phyloP scores from a whole-genome alignment of 2,888 invertebrate genomes.

The Hypercompe scribonia region DNA sequence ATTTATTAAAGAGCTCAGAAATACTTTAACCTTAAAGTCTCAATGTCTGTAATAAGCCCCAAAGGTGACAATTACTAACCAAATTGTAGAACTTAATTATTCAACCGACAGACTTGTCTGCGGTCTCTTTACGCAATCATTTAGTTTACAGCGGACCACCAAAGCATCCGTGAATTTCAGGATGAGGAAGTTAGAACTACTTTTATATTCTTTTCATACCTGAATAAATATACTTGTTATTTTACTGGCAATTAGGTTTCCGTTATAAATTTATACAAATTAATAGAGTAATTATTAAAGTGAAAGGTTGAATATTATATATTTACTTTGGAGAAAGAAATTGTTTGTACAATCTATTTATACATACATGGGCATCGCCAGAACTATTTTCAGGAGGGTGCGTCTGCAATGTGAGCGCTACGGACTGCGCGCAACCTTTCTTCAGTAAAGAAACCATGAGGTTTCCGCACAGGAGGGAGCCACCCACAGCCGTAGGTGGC shows the following conservation, averaged over 20 bases:
- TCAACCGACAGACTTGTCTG: neutral
- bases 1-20: neutral
- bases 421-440: no score
- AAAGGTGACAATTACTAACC: slow-evolving; percentile 11
- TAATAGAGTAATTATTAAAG: neutral
- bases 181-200: neutral
- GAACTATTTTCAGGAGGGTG: no score
- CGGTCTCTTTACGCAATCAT: neutral
- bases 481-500: no score
- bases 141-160: neutral
- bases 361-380: no score
- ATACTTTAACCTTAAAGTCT: neutral
- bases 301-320: neutral
- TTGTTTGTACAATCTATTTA: no score
- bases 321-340: neutral
- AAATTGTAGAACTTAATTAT: slow-evolving; percentile 8
- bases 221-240: neutral
- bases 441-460: no score
- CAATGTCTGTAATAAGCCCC: neutral
- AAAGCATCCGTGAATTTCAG: neutral
- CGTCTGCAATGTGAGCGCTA: no score
- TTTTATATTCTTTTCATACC: neutral
- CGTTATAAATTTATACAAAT: neutral
- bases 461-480: no score
- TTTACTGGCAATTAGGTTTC: neutral